Evolutionary conservation across 2,888 invertebrate species (phyloP), one percentile per base, ranked within the genome.

Genomic region (Diplazon laetatorius): DNA sequence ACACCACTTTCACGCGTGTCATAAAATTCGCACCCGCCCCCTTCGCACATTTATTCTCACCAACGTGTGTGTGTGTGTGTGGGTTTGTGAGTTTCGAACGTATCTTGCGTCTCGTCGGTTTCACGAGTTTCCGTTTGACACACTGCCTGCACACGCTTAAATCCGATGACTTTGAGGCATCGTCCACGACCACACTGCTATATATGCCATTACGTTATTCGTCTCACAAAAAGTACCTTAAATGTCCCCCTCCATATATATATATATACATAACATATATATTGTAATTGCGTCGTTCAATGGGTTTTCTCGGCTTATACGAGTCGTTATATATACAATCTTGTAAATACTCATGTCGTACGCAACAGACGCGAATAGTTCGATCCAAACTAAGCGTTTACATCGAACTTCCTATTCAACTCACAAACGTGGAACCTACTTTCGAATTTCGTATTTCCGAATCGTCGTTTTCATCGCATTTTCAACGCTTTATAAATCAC

Each of bases 21-120:
- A 85, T 85, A 86, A 86, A 86, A 83, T 83, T 80, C 66, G 70
- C 71, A 76, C 72, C 55, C 65, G 69, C 57, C 55, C 6, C 30
- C 60, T 57, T 50, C 65, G 57, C 55, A n/a, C 37, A 12, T 59
- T 14, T 44, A 20, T 39, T 35, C 18, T 63, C 48, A n/a, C 35
- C 16, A 35, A n/a, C 16, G 9, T 10, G 30, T 25, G 14, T 14
- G 2, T 9, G 4, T 16, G 57, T 35, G 6, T 30, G 22, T 30
- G n/a, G 35, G 35, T 30, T 30, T 6, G 30, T 30, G 1, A 3
- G 8, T 44, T 46, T 37, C 20, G 20, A 46, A 42, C 37, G 55
- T 62, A 76, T 70, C 25, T 63, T 62, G 37, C 46, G 44, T 35
- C 20, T 25, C 16, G 55, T 8, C 2, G 42, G 39, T 65, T 59